phyloP scores from a whole-genome alignment of 2,888 invertebrate genomes.

The Micoletzkya japonica region DNA sequence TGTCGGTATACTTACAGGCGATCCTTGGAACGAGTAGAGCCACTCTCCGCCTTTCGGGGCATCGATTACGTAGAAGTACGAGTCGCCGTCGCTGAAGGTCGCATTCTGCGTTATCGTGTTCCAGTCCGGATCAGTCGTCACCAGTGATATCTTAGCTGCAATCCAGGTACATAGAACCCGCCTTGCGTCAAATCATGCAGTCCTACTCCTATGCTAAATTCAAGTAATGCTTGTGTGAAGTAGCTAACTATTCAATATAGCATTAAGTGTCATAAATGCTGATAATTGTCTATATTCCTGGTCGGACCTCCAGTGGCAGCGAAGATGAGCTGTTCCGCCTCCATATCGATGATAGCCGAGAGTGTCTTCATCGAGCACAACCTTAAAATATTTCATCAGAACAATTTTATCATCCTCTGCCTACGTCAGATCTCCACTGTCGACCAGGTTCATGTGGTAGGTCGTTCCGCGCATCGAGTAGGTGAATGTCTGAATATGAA shows the following conservation, averaged over 20 bases:
- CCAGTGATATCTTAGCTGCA: constrained; percentile 39
- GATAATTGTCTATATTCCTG: too few species aligned
- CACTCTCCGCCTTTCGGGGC: constrained; percentile 42
- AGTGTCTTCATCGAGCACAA: constrained; percentile 27
- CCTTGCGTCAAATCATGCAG: too few species aligned
- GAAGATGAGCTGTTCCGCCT: constrained; percentile 41
- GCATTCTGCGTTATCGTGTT: constrained; percentile 6
- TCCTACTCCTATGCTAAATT: too few species aligned
- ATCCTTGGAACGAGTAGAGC: constrained; percentile 27
- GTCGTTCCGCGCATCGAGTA: constrained; percentile 39
- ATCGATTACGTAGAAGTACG: constrained; percentile 31
- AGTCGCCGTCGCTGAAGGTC: constrained; percentile 23
- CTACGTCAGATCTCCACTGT: constrained; percentile 18
- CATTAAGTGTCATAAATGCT: too few species aligned
- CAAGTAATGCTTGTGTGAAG: too few species aligned
- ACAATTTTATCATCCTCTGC: not conserved
- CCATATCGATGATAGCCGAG: constrained; percentile 47
- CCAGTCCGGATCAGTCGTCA: constrained; percentile 48
- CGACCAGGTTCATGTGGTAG: constrained; percentile 44
- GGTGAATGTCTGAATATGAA: constrained; percentile 33
- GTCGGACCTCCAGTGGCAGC: constrained; percentile 47
- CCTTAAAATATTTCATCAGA: not conserved
- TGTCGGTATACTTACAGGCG: constrained; percentile 15
- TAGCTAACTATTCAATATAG: too few species aligned
- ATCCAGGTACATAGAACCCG: not conserved